Evolutionary conservation across 2,888 invertebrate genomes (phyloP), one percentile per base, ranked within the genome.

Genomic region (Oscheius sp.): DNA sequence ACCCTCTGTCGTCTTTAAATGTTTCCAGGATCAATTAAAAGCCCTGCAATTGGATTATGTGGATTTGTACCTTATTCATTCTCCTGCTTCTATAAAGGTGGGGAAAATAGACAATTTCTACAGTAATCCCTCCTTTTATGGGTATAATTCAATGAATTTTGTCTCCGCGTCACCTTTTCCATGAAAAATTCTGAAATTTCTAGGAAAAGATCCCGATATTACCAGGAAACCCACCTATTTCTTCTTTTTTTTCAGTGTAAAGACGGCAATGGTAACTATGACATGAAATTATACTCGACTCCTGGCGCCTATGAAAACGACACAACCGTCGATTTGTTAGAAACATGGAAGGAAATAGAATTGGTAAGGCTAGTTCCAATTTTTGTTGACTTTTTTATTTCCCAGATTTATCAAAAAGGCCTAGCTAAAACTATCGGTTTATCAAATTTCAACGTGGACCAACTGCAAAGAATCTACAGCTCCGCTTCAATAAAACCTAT

Each of bases 371-470:
- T 25, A n/a, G 41, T 2, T 3, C 16, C 9, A 18, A 41, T 9
- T 61, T 27, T 27, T 13, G n/a, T n/a, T n/a, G n/a, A n/a, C n/a
- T n/a, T n/a, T n/a, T n/a, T n/a, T n/a, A n/a, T 7, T 6, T 53
- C n/a, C 9, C 46, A 61, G 23, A 72, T 93, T 85, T 93, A 93
- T 25, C 91, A 92, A 35, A 90, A 90, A 0, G 94, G 94, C 0
- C 91, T 92, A 23, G 91, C 93, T 0, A 93, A 92, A 85, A 91
- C 94, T 13, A 93, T 95, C 84, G 95, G 95, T 0, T 88, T 95
- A 3, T 95, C 95, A 0, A 95, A 95, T 89, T 93, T 94, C 88
- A 94, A 93, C 88, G 90, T 90, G 43, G 90, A 91, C 25, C 95
- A 95, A 90, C 91, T 95, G 72, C 89, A 91, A 69, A 91, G 92